A percentile compares a stretch with the other conserved stretches of the same genome.
Conservation (phyloP, 2,888 invertebrate genomes). For the Lingula anatina region DNA sequence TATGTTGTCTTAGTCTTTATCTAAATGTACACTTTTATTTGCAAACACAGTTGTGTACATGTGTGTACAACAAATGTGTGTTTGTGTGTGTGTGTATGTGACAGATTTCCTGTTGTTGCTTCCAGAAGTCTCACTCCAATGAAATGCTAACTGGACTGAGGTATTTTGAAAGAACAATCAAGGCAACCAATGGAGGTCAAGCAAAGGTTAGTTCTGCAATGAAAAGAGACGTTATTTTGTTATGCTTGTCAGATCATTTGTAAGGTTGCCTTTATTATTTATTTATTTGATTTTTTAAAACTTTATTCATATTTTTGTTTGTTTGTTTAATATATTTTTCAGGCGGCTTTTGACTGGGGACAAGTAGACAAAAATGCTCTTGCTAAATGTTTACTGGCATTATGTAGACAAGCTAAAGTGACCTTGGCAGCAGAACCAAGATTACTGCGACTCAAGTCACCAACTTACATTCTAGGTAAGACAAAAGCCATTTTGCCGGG, state of each 20-base stretch:
- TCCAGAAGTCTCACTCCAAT: slow-evolving; percentile 56
- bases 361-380: slow-evolving; percentile 52
- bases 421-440: slow-evolving; percentile 57
- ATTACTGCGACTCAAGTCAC: slow-evolving; percentile 57
- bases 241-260: too few relatives aligned
- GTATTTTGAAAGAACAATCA: slow-evolving; percentile 55
- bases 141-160: slow-evolving; percentile 59
- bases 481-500: neutral
- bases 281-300: too few relatives aligned
- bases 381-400: slow-evolving; percentile 56
- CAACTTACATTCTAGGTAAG: slow-evolving; percentile 59
- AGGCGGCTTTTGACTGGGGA: slow-evolving; percentile 51
- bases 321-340: too few relatives aligned
- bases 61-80: too few relatives aligned
- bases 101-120: too few relatives aligned
- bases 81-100: too few relatives aligned
- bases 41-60: too few relatives aligned
- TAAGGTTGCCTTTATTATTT: too few relatives aligned
- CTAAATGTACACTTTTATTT: too few relatives aligned
- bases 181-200: slow-evolving; percentile 28
- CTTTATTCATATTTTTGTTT: too few relatives aligned
- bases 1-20: too few relatives aligned
- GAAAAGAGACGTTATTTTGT: too few relatives aligned
- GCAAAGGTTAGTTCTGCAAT: slow-evolving; percentile 33
- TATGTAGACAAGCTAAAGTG: slow-evolving; percentile 61